Conservation (phyloP, 2,888 invertebrate genomes). For the Polymixis flavicincta region DNA sequence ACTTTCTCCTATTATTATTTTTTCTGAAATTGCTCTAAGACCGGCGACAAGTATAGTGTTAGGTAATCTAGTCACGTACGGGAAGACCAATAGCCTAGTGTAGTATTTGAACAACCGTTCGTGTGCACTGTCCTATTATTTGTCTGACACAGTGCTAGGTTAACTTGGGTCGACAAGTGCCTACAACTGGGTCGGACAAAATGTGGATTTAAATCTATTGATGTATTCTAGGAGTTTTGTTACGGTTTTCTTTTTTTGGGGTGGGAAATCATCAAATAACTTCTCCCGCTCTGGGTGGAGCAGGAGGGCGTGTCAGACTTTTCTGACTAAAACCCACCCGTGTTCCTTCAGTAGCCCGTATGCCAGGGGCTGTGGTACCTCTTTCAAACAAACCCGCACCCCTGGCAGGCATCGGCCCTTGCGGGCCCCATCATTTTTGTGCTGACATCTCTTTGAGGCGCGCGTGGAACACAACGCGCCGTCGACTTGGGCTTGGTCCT, state of each 20-base stretch:
- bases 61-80: constrained; percentile 67
- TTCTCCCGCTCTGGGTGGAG: no score
- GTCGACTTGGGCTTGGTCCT: no score
- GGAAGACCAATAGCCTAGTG: constrained; percentile 57
- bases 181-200: constrained; percentile 9
- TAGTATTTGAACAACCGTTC: constrained; percentile 63
- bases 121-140: constrained; percentile 71
- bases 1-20: constrained; percentile 60
- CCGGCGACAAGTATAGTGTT: constrained; percentile 69
- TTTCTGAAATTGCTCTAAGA: constrained; percentile 65
- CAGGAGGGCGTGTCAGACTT: no score
- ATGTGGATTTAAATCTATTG: constrained; percentile 17
- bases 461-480: no score
- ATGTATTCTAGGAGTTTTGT: neutral
- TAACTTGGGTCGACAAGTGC: constrained; percentile 40
- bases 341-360: no score
- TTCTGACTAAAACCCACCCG: no score
- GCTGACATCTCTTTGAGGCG: no score
- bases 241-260: neutral
- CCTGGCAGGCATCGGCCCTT: no score
- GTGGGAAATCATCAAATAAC: no score
- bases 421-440: no score
- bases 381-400: no score
- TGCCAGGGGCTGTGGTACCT: no score
- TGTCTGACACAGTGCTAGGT: constrained; percentile 63